These are phyloP conservation scores for Drosophila algonquin DNA, from an alignment of 2,888 invertebrate species.

Conservation along the genomic window DNA sequence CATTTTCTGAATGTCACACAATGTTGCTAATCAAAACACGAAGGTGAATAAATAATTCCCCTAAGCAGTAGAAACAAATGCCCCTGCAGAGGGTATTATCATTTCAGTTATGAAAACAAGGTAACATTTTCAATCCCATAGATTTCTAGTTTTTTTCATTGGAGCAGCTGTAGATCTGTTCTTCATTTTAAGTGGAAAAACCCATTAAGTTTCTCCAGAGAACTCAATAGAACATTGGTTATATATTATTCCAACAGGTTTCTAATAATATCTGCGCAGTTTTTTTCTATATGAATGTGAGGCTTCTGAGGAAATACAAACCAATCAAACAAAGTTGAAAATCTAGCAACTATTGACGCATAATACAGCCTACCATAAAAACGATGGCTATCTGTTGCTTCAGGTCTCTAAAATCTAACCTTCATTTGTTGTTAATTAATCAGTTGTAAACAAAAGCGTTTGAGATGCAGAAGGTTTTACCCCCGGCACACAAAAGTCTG, in stretches of 20 bases:
- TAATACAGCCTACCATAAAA: neutral
- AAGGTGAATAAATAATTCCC: conserved; percentile 41
- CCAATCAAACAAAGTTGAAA: neutral
- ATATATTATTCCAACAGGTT: neutral
- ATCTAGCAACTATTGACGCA: neutral
- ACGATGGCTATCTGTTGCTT: neutral
- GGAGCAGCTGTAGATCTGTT: too few species aligned
- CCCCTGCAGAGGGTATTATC: neutral
- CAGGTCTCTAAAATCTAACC: neutral
- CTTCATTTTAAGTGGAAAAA: neutral
- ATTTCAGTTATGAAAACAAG: neutral
- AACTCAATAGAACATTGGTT: too few species aligned
- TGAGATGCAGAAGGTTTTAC: conserved; percentile 22
- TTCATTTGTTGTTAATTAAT: conserved; percentile 27
- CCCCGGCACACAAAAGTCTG: conserved; percentile 19
- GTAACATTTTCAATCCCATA: neutral
- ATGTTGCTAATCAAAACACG: conserved; percentile 39
- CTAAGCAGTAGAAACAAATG: conserved; percentile 1
- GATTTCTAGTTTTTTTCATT: neutral
- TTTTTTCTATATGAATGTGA: neutral
- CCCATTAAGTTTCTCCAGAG: neutral
- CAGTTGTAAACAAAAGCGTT: conserved; percentile 45
- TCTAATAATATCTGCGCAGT: neutral
- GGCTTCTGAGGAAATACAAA: neutral
- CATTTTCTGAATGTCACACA: conserved; percentile 41